A percentile compares a stretch with the other conserved stretches of the same genome.
Evolutionary conservation across 2,797 vertebrate species (phyloP).

Genomic region (Alectoris magna): DNA sequence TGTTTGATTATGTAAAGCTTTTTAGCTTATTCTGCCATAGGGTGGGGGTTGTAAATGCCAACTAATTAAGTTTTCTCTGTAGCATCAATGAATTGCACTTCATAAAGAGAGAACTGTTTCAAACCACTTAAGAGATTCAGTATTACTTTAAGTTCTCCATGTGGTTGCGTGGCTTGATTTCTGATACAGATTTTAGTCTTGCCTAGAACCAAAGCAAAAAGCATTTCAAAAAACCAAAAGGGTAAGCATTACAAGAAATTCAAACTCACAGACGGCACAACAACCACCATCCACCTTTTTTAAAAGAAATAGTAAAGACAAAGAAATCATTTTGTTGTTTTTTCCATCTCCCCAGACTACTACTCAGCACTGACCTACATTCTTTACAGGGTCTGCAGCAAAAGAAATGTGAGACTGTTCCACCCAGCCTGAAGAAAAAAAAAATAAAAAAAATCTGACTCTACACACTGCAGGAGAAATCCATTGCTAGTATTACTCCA

Average conservation of each 20-base stretch:
- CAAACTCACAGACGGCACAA: not conserved
- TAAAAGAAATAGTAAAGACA: not conserved
- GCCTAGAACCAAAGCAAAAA: slow-evolving; percentile 15
- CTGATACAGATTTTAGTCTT: slow-evolving; percentile 2
- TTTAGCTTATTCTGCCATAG: slow-evolving; percentile 47
- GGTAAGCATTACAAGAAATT: not conserved
- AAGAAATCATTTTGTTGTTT: not conserved
- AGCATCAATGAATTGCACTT: slow-evolving; percentile 38
- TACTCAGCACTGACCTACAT: not conserved
- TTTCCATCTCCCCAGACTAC: not conserved
- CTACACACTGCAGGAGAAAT: not conserved
- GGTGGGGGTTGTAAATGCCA: slow-evolving; percentile 37
- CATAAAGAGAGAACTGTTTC: slow-evolving; percentile 23
- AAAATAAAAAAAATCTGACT: not conserved
- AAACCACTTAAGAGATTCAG: not conserved
- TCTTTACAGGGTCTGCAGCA: not conserved
- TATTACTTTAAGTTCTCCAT: not conserved
- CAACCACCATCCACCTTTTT: not conserved
- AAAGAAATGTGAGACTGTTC: not conserved
- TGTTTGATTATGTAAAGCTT: slow-evolving; percentile 64
- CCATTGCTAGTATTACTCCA: not conserved
- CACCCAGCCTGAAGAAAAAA: not conserved
- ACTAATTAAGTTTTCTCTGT: slow-evolving; percentile 64
- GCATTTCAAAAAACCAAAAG: not conserved
- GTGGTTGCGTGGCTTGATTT: not conserved